A percentile compares a stretch with the other conserved stretches of the same genome.
Conservation (phyloP, 2,797 vertebrate species). For the Potorous gilbertii region DNA sequence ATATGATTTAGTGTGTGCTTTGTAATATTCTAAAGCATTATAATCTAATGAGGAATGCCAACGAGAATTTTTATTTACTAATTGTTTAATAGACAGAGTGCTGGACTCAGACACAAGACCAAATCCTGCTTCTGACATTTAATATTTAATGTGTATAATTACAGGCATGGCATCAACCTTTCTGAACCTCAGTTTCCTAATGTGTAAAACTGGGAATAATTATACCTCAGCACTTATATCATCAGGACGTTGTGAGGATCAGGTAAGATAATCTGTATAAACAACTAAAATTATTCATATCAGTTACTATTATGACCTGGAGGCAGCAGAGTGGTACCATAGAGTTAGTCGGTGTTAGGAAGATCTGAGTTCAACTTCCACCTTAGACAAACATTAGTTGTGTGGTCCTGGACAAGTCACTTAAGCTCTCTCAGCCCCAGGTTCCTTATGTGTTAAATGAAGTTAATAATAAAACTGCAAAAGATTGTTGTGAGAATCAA, state of each 20-base stretch:
- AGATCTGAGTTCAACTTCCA: neutral
- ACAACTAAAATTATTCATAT: neutral
- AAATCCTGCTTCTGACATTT: neutral
- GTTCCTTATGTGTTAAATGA: too few relatives aligned
- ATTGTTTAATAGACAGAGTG: neutral
- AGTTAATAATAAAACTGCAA: too few relatives aligned
- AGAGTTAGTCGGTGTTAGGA: neutral
- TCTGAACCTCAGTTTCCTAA: neutral
- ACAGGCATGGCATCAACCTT: neutral
- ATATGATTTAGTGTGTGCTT: constrained; percentile 39
- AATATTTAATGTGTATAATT: neutral
- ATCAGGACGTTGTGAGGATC: too few relatives aligned
- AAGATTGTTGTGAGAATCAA: too few relatives aligned
- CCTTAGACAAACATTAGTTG: too few relatives aligned
- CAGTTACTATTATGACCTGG: neutral
- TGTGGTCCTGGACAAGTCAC: too few relatives aligned
- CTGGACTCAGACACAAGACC: neutral
- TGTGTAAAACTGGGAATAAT: too few relatives aligned
- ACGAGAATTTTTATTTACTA: constrained; percentile 18
- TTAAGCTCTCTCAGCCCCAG: too few relatives aligned
- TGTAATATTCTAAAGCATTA: constrained; percentile 39
- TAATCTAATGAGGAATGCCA: neutral
- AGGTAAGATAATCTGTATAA: neutral
- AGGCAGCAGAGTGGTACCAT: neutral
- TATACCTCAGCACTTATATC: too few relatives aligned